phyloP scores from a whole-genome alignment of 2,888 invertebrate genomes.

The Mesochorus sp. region DNA sequence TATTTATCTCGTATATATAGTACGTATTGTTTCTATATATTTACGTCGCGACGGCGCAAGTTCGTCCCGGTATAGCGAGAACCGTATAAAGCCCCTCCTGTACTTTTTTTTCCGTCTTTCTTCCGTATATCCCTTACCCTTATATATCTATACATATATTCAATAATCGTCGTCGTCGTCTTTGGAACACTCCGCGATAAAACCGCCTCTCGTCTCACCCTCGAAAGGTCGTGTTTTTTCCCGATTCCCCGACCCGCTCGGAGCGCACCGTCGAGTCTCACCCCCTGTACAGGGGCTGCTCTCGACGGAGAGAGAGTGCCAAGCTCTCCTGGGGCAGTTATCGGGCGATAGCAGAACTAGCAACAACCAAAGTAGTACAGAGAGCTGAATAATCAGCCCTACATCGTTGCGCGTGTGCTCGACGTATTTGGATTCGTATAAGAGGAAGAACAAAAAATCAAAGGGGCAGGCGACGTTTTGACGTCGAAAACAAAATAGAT shows the following conservation, averaged over 20 bases:
- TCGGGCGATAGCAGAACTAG: slow-evolving; percentile 35
- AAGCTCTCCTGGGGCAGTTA: slow-evolving; percentile 11
- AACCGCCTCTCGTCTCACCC: slow-evolving; percentile 27
- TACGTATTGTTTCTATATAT: slow-evolving; percentile 3
- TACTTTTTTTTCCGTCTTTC: neutral
- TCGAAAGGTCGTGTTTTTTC: slow-evolving; percentile 31
- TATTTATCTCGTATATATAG: neutral
- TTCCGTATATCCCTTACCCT: neutral
- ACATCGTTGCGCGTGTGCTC: neutral
- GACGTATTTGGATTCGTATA: neutral
- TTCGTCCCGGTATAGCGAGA: slow-evolving; percentile 20
- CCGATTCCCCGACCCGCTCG: slow-evolving; percentile 7
- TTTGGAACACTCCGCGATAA: slow-evolving; percentile 33
- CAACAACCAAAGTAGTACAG: slow-evolving; percentile 36
- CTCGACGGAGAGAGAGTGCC: neutral
- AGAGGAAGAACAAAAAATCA: neutral
- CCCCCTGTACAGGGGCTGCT: neutral
- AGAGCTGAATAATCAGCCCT: neutral
- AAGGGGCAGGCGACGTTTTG: slow-evolving; percentile 7
- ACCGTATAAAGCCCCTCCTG: neutral
- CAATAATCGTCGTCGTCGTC: slow-evolving; percentile 51
- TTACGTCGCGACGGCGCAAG: slow-evolving; percentile 42
- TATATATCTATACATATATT: slow-evolving; percentile 18
- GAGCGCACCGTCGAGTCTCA: slow-evolving; percentile 23
- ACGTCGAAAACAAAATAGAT: slow-evolving; percentile 7